A percentile compares a stretch with the other conserved stretches of the same genome.
These are phyloP conservation scores for Hozukius guyotensis DNA, from an alignment of 2,797 vertebrate species.

Conservation along the genomic window DNA sequence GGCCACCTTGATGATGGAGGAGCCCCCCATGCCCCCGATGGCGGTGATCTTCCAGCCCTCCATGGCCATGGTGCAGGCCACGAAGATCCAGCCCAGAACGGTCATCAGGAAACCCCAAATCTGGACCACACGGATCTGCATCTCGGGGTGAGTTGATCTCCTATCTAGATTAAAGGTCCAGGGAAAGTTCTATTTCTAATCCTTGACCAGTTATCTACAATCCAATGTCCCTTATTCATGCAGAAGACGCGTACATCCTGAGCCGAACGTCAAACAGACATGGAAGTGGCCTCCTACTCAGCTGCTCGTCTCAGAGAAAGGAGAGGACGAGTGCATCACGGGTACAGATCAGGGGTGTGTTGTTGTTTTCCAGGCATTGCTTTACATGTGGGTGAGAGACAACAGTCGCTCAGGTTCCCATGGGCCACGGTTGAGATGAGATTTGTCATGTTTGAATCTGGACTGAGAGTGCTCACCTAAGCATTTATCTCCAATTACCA, in stretches of 20 bases:
- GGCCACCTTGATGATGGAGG: slow-evolving; percentile 89
- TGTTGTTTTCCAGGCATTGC: slow-evolving; percentile 18
- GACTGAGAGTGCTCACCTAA: slow-evolving; percentile 55
- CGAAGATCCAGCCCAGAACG: slow-evolving; percentile 91
- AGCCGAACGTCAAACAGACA: not conserved
- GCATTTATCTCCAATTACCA: slow-evolving; percentile 70
- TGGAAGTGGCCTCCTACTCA: not conserved
- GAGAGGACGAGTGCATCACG: not conserved
- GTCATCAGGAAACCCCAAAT: slow-evolving; percentile 92
- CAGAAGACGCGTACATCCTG: not conserved
- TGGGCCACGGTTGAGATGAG: not conserved
- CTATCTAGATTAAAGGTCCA: not conserved
- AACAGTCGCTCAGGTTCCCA: slow-evolving; percentile 65
- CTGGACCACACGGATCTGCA: slow-evolving; percentile 89
- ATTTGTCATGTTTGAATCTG: slow-evolving; percentile 16
- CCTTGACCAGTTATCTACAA: not conserved
- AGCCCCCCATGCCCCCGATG: slow-evolving; percentile 88
- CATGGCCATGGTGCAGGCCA: slow-evolving; percentile 93
- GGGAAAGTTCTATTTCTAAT: not conserved
- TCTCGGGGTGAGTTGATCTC: slow-evolving; percentile 40
- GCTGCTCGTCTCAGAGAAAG: not conserved
- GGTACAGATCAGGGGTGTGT: not conserved
- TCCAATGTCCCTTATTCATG: not conserved
- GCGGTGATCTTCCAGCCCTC: slow-evolving; percentile 94
- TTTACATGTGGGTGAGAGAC: slow-evolving; percentile 66